Evolutionary conservation across 2,797 vertebrate species (phyloP).

Genomic region (Ispidina lecontei): DNA sequence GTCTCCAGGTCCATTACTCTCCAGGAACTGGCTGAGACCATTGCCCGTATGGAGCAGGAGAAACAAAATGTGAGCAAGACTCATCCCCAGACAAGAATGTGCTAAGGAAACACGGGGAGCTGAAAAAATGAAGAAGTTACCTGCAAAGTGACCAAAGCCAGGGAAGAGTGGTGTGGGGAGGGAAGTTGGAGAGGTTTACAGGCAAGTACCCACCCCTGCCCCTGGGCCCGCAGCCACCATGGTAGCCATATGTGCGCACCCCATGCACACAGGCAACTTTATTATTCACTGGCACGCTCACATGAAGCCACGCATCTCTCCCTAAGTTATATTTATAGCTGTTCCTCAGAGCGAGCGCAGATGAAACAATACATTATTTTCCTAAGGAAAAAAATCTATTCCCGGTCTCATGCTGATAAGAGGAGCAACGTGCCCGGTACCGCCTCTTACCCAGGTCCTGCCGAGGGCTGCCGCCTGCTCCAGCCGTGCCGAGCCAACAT

Average conservation of each 20-base stretch:
- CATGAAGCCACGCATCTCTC: constrained; percentile 52
- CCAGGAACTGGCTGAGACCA: neutral
- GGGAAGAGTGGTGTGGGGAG: neutral
- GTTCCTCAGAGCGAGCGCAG: constrained; percentile 19
- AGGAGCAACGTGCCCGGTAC: neutral
- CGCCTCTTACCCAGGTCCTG: constrained; percentile 67
- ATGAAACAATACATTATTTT: constrained; percentile 48
- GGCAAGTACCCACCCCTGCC: neutral
- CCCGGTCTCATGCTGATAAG: neutral
- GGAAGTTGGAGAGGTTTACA: neutral
- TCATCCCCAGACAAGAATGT: neutral
- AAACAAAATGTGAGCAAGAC: neutral
- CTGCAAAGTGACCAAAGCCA: neutral
- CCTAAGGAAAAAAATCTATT: neutral
- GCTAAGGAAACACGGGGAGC: neutral
- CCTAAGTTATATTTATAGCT: constrained; percentile 61
- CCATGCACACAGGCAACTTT: constrained; percentile 44
- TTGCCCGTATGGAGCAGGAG: fast-evolving
- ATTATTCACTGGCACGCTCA: constrained; percentile 43
- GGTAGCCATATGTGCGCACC: neutral
- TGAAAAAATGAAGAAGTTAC: neutral
- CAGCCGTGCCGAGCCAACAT: constrained; percentile 41
- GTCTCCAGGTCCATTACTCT: neutral
- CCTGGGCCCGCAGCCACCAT: neutral
- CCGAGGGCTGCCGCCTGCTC: constrained; percentile 56